Percentiles rank a stretch among this genome's conserved stretches.
These are phyloP conservation scores for Chrysochloris asiatica DNA, from an alignment of 2,113 vertebrate genomes.

Conservation along the genomic window DNA sequence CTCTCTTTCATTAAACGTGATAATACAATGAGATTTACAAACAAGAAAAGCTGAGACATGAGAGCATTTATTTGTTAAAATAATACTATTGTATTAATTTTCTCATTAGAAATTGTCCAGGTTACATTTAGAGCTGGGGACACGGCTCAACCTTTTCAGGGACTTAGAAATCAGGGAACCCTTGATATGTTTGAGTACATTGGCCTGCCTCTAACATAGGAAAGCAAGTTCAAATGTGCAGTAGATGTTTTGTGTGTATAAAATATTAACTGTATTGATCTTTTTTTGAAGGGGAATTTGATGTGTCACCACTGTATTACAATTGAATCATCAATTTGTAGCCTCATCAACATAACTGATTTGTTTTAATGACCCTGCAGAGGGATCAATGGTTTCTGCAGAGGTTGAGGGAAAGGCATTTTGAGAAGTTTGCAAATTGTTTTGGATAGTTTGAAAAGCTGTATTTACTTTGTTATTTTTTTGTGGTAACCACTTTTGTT, in stretches of 20 bases:
- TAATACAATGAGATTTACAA: neutral
- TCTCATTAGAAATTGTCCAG: neutral
- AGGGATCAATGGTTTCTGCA: neutral
- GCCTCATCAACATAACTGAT: neutral
- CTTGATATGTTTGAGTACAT: neutral
- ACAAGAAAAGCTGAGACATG: neutral
- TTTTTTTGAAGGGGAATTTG: neutral
- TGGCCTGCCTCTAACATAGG: neutral
- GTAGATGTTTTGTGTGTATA: neutral
- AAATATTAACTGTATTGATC: neutral
- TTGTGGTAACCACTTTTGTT: neutral
- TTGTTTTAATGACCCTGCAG: neutral
- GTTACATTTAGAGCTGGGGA: neutral
- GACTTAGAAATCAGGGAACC: neutral
- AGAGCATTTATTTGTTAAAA: neutral
- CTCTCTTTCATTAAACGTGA: neutral
- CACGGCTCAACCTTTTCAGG: neutral
- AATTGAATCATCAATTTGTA: neutral
- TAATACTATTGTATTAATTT: neutral
- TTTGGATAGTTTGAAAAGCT: neutral
- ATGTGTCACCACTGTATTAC: neutral
- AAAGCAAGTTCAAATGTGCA: neutral
- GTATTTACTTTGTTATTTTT: neutral
- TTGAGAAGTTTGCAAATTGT: neutral
- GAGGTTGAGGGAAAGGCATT: neutral